Evolutionary conservation across 2,113 vertebrate species (phyloP).

Genomic region (Melospiza georgiana): DNA sequence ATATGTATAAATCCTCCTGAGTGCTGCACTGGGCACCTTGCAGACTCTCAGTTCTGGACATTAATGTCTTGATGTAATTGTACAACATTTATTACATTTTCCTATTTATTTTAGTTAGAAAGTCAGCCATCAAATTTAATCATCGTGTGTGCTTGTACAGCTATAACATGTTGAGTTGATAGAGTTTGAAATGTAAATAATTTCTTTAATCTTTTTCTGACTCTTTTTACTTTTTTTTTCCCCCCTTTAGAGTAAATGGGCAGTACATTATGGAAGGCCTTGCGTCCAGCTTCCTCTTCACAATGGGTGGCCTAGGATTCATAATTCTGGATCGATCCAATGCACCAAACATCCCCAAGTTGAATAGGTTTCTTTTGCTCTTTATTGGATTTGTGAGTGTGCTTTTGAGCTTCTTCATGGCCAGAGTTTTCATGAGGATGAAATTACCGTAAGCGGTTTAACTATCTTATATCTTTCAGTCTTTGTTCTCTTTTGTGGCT

Average conservation of each 20-base stretch:
- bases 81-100: not conserved
- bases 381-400: slow-evolving; percentile 98
- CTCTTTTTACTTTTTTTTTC: not conserved
- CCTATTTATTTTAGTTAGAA: not conserved
- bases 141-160: not conserved
- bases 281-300: slow-evolving; percentile 98
- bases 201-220: not conserved
- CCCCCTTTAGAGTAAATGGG: slow-evolving; percentile 87
- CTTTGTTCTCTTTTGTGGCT: not conserved
- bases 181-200: not conserved
- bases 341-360: slow-evolving; percentile 96
- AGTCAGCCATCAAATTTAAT: not conserved
- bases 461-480: not conserved
- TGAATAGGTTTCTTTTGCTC: slow-evolving; percentile 95
- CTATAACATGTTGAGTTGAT: not conserved
- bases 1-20: not conserved
- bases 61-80: not conserved
- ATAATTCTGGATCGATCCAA: slow-evolving; percentile 98
- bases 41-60: not conserved
- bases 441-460: slow-evolving; percentile 93
- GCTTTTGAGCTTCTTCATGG: slow-evolving; percentile 99
- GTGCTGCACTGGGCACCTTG: not conserved
- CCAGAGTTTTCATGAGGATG: slow-evolving; percentile 99
- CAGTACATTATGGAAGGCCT: slow-evolving; percentile 99
- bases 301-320: slow-evolving; percentile 97